Conservation (phyloP, 2,113 vertebrate species). For the Prolemur simus region DNA sequence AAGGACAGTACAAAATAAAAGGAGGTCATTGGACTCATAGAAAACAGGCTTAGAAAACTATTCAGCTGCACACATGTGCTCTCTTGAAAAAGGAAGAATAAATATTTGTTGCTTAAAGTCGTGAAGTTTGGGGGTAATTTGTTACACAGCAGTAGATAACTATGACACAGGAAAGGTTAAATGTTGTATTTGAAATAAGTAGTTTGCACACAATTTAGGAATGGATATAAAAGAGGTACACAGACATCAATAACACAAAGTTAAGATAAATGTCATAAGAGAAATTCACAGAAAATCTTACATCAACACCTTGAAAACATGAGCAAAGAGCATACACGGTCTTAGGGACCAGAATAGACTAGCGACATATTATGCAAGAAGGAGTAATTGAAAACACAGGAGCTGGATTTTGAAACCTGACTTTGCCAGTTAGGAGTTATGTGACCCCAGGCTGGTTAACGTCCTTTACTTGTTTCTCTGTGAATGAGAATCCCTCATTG, state of each 20-base stretch:
- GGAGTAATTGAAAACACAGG: background rate
- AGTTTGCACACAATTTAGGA: background rate
- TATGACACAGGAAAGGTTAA: background rate
- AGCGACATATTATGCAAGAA: background rate
- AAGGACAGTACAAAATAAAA: background rate
- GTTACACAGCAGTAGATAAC: background rate
- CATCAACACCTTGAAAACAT: background rate
- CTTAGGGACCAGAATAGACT: background rate
- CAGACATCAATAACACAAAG: background rate
- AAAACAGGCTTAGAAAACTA: background rate
- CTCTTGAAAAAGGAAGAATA: background rate
- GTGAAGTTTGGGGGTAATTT: background rate
- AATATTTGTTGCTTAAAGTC: background rate
- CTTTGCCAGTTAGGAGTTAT: background rate
- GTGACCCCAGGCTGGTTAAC: background rate
- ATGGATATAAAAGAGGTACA: background rate
- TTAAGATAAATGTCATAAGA: background rate
- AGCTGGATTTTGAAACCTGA: background rate
- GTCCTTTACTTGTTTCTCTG: background rate
- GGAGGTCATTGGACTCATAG: background rate
- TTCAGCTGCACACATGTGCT: background rate
- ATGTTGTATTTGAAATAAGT: background rate
- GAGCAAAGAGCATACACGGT: background rate
- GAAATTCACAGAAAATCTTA: background rate
- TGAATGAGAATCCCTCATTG: background rate